phyloP scores from a whole-genome alignment of 1,140 invertebrate species.

The Nephila pilipes region DNA sequence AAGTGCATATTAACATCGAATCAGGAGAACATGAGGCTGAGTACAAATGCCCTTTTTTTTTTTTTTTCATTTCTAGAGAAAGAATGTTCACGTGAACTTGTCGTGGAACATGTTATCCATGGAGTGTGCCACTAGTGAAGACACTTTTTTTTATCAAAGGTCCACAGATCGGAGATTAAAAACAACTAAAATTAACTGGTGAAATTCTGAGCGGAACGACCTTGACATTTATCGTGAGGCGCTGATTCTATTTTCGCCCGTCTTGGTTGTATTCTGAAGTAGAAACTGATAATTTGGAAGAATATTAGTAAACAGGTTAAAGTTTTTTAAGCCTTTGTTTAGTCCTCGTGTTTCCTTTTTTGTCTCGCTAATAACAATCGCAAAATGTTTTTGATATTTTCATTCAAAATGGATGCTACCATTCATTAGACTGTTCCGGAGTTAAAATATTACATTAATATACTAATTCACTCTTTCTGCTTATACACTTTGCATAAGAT shows the following conservation, averaged over 20 bases:
- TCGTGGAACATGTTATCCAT: not conserved
- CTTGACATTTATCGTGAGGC: slow-evolving; percentile 8
- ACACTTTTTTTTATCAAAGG: not conserved
- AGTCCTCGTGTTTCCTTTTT: no score
- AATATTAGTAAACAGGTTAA: not conserved
- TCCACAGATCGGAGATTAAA: not conserved
- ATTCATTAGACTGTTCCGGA: no score
- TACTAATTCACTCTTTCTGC: no score
- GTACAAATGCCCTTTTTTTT: no score
- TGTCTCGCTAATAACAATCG: no score
- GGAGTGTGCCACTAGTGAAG: not conserved
- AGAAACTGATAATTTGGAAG: not conserved
- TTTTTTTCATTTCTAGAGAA: not conserved
- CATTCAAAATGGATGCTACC: no score
- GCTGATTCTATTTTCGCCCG: not conserved
- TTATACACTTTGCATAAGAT: no score
- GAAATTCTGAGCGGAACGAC: not conserved
- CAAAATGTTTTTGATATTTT: no score
- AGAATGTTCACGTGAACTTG: not conserved
- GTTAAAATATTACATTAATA: no score
- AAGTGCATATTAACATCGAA: no score
- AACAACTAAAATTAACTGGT: slow-evolving; percentile 17
- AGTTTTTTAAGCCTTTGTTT: not conserved
- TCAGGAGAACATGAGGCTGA: no score
- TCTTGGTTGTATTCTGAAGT: not conserved